phyloP scores from a whole-genome alignment of 2,113 vertebrate genomes.

The Plestiodon gilberti region DNA sequence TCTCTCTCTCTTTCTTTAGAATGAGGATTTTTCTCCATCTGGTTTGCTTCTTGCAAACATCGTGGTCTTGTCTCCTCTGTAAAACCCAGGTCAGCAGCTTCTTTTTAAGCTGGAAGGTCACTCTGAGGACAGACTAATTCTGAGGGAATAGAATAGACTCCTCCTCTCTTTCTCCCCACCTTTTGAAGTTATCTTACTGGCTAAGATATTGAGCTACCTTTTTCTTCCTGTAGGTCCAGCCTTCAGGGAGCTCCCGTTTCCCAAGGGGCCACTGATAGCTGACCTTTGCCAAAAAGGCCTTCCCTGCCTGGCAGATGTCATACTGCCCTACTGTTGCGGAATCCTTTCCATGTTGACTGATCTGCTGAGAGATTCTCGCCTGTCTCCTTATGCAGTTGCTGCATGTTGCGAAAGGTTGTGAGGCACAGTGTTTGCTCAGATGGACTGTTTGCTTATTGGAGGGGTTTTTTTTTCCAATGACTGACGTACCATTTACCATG shows the following conservation, averaged over 20 bases:
- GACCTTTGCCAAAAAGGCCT: neutral
- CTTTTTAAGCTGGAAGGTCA: neutral
- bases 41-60: neutral
- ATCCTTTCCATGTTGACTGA: neutral
- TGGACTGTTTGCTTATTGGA: neutral
- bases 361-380: neutral
- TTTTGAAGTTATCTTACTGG: neutral
- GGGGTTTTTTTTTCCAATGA: neutral
- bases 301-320: neutral
- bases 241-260: neutral
- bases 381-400: neutral
- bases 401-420: neutral
- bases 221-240: neutral
- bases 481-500: no score
- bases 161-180: neutral
- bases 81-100: neutral
- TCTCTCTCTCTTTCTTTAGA: neutral
- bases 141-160: no score
- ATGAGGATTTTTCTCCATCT: no score
- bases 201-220: neutral
- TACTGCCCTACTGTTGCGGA: neutral
- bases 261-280: neutral
- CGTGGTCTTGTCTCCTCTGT: neutral
- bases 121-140: no score
- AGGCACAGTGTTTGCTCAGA: neutral